A percentile compares a stretch with the other conserved stretches of the same genome.
Conservation (phyloP, 2,888 invertebrate genomes). For the Sinohyriopsis cumingii region DNA sequence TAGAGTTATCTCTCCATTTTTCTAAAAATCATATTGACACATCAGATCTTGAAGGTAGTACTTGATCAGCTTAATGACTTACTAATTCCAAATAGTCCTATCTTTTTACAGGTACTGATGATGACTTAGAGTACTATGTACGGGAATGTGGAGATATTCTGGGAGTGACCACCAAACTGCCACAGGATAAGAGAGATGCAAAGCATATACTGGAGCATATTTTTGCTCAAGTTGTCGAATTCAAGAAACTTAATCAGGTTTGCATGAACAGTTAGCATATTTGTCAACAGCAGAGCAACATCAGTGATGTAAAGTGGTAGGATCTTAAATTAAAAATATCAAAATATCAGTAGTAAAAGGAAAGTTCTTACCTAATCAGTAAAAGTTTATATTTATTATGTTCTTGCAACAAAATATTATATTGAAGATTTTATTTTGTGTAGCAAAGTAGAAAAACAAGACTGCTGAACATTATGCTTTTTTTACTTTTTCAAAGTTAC, state of each 20-base stretch:
- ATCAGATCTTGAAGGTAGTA: too few relatives aligned
- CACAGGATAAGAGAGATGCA: slow-evolving; percentile 71
- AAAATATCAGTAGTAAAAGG: too few relatives aligned
- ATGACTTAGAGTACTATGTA: slow-evolving; percentile 91
- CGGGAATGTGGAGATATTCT: slow-evolving; percentile 90
- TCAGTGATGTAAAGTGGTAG: background rate
- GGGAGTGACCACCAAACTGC: slow-evolving; percentile 75
- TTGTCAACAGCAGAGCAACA: background rate
- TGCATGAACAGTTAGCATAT: slow-evolving; percentile 3
- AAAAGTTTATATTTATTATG: background rate
- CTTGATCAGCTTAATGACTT: background rate
- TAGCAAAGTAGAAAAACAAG: background rate
- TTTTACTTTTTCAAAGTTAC: too few relatives aligned
- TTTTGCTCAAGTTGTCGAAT: slow-evolving; percentile 85
- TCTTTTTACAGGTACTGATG: slow-evolving; percentile 76
- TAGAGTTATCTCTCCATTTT: too few relatives aligned
- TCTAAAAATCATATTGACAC: too few relatives aligned
- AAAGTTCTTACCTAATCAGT: too few relatives aligned
- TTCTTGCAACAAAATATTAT: background rate
- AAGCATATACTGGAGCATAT: slow-evolving; percentile 84
- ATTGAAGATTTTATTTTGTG: background rate
- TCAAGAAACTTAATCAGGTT: slow-evolving; percentile 80
- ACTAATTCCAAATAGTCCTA: background rate
- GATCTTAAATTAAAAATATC: background rate
- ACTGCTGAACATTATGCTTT: too few relatives aligned